phyloP scores from a whole-genome alignment of 64 coral and sea anemone genomes.

The Montipora efflorescens region DNA sequence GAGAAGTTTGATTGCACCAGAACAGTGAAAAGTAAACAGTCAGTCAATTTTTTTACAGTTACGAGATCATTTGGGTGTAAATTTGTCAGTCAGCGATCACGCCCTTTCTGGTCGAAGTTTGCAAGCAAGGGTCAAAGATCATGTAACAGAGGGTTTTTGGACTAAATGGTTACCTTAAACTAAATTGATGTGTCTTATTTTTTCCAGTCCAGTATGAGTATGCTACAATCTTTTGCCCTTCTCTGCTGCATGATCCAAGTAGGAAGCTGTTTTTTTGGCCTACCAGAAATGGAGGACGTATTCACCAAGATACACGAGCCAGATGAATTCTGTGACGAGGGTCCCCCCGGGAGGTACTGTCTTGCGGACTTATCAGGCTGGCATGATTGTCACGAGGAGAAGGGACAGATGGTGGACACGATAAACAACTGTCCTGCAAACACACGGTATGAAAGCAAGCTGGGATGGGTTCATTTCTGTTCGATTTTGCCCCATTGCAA shows the following conservation, averaged over 20 bases:
- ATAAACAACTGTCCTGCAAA: neutral
- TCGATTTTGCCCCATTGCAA: too few relatives aligned
- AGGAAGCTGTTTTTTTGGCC: neutral
- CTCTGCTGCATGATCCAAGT: neutral
- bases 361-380: slow-evolving; percentile 7
- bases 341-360: slow-evolving; percentile 40
- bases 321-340: slow-evolving; percentile 26
- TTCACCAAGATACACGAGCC: neutral
- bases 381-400: slow-evolving; percentile 9
- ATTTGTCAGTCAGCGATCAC: too few relatives aligned
- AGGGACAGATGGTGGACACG: slow-evolving; percentile 19
- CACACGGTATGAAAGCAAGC: neutral
- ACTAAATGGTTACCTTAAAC: too few relatives aligned
- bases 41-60: too few relatives aligned
- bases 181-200: neutral
- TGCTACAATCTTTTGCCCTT: neutral
- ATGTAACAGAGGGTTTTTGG: too few relatives aligned
- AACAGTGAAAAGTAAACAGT: too few relatives aligned
- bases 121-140: too few relatives aligned
- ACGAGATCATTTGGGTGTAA: too few relatives aligned
- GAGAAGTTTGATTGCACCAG: too few relatives aligned
- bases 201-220: neutral
- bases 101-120: too few relatives aligned
- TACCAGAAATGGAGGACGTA: neutral
- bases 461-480: too few relatives aligned